Evolutionary conservation across 2,888 invertebrate species (phyloP).

Genomic region (Catocala fraxini): DNA sequence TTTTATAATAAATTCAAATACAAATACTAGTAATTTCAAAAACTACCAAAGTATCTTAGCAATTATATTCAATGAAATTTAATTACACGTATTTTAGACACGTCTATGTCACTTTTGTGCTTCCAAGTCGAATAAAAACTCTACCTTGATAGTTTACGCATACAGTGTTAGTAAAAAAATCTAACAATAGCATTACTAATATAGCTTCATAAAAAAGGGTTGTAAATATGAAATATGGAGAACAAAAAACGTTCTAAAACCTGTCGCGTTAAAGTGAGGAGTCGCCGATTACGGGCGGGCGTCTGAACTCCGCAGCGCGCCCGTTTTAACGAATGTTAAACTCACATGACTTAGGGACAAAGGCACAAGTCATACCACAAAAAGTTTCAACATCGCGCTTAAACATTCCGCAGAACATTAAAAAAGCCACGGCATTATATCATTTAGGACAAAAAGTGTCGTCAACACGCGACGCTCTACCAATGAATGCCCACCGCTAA

Average conservation of each 20-base stretch:
- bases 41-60: not conserved
- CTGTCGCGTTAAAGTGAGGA: slow-evolving; percentile 33
- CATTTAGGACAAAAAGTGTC: slow-evolving; percentile 42
- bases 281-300: slow-evolving; percentile 34
- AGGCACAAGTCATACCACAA: slow-evolving; percentile 46
- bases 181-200: slow-evolving; percentile 1
- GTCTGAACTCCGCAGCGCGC: slow-evolving; percentile 34
- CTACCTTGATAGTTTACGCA: not conserved
- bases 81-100: slow-evolving; percentile 5
- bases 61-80: slow-evolving; percentile 4
- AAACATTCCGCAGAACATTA: slow-evolving; percentile 41
- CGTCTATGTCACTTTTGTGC: not conserved
- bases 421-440: slow-evolving; percentile 44
- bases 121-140: not conserved
- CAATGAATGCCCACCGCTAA: slow-evolving; percentile 32
- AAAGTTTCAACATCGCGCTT: slow-evolving; percentile 43
- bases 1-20: too few relatives aligned
- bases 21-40: not conserved
- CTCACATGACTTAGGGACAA: slow-evolving; percentile 47
- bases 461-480: slow-evolving; percentile 41
- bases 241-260: slow-evolving; percentile 22
- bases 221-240: not conserved
- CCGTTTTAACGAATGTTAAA: slow-evolving; percentile 51
- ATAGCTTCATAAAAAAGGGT: slow-evolving; percentile 1
- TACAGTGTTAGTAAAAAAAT: not conserved